Base-by-base conservation (phyloP, 2,113 vertebrate genomes). In the Mellivora capensis region DNA sequence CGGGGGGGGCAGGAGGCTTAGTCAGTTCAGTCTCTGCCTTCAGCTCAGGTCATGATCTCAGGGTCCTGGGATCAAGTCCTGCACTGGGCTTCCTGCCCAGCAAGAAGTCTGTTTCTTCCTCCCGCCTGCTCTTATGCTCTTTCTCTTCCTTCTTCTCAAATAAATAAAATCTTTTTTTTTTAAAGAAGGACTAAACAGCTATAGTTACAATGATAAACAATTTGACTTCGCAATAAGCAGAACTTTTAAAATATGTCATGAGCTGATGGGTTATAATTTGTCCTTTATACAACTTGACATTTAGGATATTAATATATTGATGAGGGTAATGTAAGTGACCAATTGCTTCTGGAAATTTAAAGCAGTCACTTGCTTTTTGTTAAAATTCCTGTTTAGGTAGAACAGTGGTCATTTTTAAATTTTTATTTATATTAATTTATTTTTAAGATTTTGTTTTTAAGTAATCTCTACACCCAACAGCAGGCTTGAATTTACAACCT, bases 311-410 rank as follows among this genome's bases (percentile, higher is more conserved):
- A 95, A 88, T 93, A 90, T 69, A 87, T 52, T 91, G 57, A 37
- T 87, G 9, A 69, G 1, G 23, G 0, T 96, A 61, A 97, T 88
- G 2, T 49, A 29, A 61, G 64, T 80, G 88, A 57, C 54, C 82
- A 94, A 77, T 77, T 89, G 69, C 25, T 67, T 96, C 3, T 6
- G 97, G 84, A 98, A 39, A 31, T 54, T 90, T 98, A n/a, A 85
- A 97, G 80, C 31, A 95, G 6, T 15, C 87, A 52, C 54, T 93
- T 92, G 72, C 7, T 87, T 91, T 91, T 54, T 94, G 15, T 96
- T 77, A 59, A 77, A 98, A 77, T 93, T 27, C 1, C 57, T 97
- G 49, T 71, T 81, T 83, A 96, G 27, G 47, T n/a, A 76, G 90
- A 94, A 93, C 42, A 91, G 8, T 83, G 6, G 9, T 85, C 87